These are phyloP conservation scores for Pitta sordida DNA, from an alignment of 2,113 vertebrate genomes.

Conservation along the genomic window DNA sequence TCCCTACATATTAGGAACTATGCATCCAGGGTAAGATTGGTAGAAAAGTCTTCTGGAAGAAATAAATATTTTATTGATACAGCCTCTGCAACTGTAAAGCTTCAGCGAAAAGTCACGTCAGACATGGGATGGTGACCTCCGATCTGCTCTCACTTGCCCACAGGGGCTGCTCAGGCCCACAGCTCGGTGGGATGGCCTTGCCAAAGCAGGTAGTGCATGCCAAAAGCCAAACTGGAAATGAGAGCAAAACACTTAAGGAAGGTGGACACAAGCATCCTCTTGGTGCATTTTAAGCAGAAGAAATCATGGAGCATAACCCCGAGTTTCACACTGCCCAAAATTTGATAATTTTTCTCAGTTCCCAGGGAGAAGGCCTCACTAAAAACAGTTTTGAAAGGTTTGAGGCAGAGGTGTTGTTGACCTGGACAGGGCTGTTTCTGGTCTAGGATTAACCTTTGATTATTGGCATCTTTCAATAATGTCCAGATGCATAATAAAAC, in stretches of 20 bases:
- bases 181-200: neutral
- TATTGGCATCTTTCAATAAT: neutral
- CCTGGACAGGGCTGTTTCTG: neutral
- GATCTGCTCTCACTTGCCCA: neutral
- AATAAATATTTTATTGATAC: neutral
- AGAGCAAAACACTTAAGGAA: neutral
- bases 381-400: neutral
- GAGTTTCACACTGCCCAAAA: neutral
- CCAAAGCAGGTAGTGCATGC: neutral
- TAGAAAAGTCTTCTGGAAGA: neutral
- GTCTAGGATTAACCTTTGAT: neutral
- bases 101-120: rapidly evolving
- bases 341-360: neutral
- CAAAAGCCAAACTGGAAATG: neutral
- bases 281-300: neutral
- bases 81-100: neutral
- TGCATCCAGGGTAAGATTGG: neutral
- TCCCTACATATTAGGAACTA: neutral
- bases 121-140: neutral
- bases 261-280: neutral
- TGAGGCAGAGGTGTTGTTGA: neutral
- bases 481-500: neutral
- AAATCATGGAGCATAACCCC: neutral
- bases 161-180: neutral
- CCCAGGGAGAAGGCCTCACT: neutral